These are phyloP conservation scores for Herpetotheres cachinnans DNA, from an alignment of 2,113 vertebrate species.

Conservation along the genomic window DNA sequence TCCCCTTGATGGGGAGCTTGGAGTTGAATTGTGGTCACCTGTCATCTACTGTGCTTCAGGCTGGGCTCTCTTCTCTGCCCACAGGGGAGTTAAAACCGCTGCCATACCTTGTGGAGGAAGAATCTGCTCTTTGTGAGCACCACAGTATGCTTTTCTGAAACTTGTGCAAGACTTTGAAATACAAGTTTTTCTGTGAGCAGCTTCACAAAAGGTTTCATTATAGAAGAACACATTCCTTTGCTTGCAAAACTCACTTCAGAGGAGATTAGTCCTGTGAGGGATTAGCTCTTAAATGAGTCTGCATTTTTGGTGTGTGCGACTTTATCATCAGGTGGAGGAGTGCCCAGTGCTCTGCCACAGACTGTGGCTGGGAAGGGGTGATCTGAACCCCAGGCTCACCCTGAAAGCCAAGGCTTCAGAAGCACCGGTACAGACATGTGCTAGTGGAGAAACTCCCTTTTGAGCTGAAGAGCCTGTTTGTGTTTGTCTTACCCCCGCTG, in stretches of 20 bases:
- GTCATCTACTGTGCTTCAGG: neutral
- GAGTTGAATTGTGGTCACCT: neutral
- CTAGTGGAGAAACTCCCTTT: neutral
- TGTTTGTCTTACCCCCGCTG: neutral
- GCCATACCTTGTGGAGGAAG: neutral
- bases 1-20: neutral
- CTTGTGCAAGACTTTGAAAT: conserved; percentile 16
- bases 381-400: neutral
- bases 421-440: neutral
- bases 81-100: neutral
- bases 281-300: conserved; percentile 2
- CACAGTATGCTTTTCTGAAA: neutral
- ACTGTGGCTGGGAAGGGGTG: neutral
- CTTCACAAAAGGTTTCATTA: conserved; percentile 35
- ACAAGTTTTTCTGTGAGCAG: neutral
- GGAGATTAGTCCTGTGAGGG: neutral
- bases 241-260: neutral
- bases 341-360: neutral
- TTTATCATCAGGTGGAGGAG: neutral
- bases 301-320: neutral
- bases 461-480: neutral
- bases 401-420: neutral
- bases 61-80: neutral
- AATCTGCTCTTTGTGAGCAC: conserved; percentile 25
- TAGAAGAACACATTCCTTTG: neutral